Base-by-base conservation (phyloP, 2,113 vertebrate genomes). In the Chaenogobius annularis region DNA sequence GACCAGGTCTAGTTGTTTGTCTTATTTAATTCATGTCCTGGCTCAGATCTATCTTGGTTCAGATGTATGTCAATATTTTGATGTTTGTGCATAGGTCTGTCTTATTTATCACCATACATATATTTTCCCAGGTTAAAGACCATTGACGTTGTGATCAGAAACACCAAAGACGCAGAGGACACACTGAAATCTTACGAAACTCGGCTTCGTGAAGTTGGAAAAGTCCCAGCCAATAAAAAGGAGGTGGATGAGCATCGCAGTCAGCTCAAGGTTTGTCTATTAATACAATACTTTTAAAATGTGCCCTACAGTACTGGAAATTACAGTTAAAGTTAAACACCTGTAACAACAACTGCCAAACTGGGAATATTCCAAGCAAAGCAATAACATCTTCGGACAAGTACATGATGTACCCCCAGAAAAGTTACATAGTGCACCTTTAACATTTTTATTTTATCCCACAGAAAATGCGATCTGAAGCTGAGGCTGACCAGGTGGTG, bases 101-200 rank as follows among this genome's bases (percentile, higher is more conserved):
- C 3, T 31, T 13, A 31, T 62, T 47, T 47, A 2, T 23, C 7
- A 46, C 64, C 8, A 15, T 46, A 15, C 20, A 3, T 0, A 6
- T 0, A 17, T 61, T 81, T 59, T 61, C 26, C 59, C 82, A 99
- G 97, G 89, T 91, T 99, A 81, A 99, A 98, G 93, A 97, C 96
- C 77, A 94, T 98, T 5, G 92, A 94, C 20, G 85, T 96, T 46
- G 96, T 99, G 77, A 98, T 98, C 89, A 94, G 94, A 43, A 95
- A 94, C 91, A 96, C 96, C 0, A 93, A 96, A 61, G 97, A 94
- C 0, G 96, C 96, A 0, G 97, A 98, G 79, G 95, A 96, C 64
- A 85, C 93, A 2, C 89, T 99, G 63, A 91, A 79, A 70, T 89
- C 62, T 9, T 96, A 95, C 0, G 97, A 99, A 86, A 92, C 91